Conservation (phyloP, 2,113 vertebrate species). For the Lampris megalopsis region DNA sequence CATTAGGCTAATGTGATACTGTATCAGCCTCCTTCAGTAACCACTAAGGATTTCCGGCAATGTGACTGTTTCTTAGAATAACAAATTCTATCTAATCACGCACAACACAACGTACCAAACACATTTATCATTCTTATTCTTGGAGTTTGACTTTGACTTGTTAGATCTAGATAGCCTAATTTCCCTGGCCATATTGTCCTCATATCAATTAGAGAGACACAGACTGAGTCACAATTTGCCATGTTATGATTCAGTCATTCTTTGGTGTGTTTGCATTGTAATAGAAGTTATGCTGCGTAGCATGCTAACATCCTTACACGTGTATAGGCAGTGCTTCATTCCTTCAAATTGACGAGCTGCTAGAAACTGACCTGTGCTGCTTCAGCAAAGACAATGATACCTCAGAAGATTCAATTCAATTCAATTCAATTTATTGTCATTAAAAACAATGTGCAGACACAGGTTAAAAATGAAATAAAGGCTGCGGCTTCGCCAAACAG, state of each 20-base stretch:
- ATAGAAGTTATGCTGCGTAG: not conserved
- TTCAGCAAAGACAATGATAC: no score
- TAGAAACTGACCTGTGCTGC: no score
- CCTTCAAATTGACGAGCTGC: no score
- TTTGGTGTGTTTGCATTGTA: not conserved
- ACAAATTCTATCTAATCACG: not conserved
- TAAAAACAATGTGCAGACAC: no score
- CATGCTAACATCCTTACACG: no score
- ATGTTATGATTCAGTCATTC: not conserved
- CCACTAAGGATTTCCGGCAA: not conserved
- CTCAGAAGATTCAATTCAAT: no score
- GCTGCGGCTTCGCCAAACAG: no score
- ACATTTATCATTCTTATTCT: not conserved
- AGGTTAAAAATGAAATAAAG: no score
- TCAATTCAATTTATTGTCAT: no score
- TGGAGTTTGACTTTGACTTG: not conserved
- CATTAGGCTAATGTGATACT: constrained; percentile 2
- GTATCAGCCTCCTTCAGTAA: constrained; percentile 6
- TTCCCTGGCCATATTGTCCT: not conserved
- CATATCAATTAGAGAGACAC: not conserved
- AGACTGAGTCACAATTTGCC: not conserved
- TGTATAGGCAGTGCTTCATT: no score
- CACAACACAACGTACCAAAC: not conserved
- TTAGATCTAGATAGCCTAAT: not conserved
- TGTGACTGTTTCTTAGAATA: not conserved